A percentile compares a stretch with the other conserved stretches of the same genome.
These are phyloP conservation scores for Campoletis raptor DNA, from an alignment of 2,888 invertebrate genomes.

Conservation along the genomic window DNA sequence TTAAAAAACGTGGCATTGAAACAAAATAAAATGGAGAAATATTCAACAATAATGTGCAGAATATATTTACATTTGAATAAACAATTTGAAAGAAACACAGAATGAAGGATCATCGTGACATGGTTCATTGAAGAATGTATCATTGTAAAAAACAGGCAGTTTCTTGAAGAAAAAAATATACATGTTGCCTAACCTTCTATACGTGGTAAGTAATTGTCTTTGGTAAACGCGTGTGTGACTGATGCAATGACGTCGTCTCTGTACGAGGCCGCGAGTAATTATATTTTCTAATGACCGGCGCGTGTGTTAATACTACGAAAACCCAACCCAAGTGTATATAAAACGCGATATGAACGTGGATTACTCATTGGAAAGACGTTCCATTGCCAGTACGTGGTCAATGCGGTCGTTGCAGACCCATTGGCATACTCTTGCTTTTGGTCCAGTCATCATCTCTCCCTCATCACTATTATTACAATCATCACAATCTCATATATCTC, in stretches of 20 bases:
- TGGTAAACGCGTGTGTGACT: conserved; percentile 8
- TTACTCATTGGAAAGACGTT: conserved; percentile 79
- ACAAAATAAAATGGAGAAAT: not conserved
- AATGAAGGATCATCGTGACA: not conserved
- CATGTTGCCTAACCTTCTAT: conserved; percentile 1
- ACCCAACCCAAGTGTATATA: conserved; percentile 40
- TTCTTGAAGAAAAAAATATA: not conserved
- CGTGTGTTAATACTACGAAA: conserved; percentile 8
- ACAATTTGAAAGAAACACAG: not conserved
- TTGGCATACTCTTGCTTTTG: conserved; percentile 46
- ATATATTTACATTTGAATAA: conserved; percentile 15
- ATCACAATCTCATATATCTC: conserved; percentile 29
- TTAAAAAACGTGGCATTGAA: not conserved
- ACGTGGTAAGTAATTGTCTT: conserved; percentile 48
- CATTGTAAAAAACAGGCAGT: conserved; percentile 25
- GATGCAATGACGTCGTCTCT: conserved; percentile 40
- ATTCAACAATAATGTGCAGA: not conserved
- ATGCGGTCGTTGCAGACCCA: conserved; percentile 45
- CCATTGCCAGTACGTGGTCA: conserved; percentile 69
- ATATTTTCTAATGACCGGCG: conserved; percentile 59
- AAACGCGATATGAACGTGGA: conserved; percentile 68
- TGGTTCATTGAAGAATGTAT: conserved; percentile 22
- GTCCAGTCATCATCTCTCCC: conserved; percentile 55
- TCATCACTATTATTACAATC: conserved; percentile 46
- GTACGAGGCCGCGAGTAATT: conserved; percentile 55